Base-by-base conservation (phyloP, 2,888 invertebrate species). In the Halictus quadricinctus region DNA sequence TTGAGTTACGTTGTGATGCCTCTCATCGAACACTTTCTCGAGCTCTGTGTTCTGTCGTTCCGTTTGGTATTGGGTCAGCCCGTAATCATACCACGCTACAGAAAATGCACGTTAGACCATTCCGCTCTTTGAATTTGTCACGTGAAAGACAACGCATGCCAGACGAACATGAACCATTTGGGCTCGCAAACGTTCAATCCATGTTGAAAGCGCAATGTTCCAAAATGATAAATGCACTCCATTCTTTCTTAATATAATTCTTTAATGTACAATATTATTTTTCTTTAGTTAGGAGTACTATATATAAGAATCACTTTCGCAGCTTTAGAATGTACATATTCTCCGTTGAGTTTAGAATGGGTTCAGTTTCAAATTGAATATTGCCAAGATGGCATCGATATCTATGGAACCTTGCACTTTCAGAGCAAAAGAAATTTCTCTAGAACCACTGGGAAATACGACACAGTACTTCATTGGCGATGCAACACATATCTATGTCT, bases 41-140 rank as follows among this genome's bases (percentile, higher is more conserved):
- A 98, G 95, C 95, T 98, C 98, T 80, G 97, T 97, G 91, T 97
- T 97, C 94, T 96, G 95, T 89, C 98, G 97, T 91, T 97, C 97
- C 94, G 96, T 96, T 95, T 98, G 98, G 95, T 98, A 98, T 94
- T 97, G 96, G 89, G 97, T 96, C 94, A 98, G 96, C 94, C 98
- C 98, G 94, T 96, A 96, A 95, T 98, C 98, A 95, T 98, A 98
- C 98, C 98, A 98, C 92, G 98, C 98, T 97, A 95, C 90, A 94
- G 91, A 92, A 93, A 92, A 89, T 88, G 86, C 78, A 87, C 80
- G 84, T 92, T 91, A 91, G 90, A 89, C 80, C 50, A 13, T 13
- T 60, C 75, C 58, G 58, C 64, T 72, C 72, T 87, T 10, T 18
- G 74, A 66, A 64, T 64, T 76, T 83, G n/a, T 70, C 29, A 60